These are phyloP conservation scores for Oryzias melastigma DNA, from an alignment of 2,113 vertebrate species.

Conservation along the genomic window DNA sequence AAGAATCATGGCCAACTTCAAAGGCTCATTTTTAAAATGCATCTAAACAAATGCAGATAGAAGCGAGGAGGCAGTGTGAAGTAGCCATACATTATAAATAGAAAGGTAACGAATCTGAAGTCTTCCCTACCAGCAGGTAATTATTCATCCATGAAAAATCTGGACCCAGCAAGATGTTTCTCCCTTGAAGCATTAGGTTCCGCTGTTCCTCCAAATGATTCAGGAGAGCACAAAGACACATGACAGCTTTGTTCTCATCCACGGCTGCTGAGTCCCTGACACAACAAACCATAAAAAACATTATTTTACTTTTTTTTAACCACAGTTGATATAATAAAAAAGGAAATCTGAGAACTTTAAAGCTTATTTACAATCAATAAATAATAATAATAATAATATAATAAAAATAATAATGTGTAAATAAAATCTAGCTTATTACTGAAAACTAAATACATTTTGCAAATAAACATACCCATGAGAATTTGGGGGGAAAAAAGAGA, in stretches of 20 bases:
- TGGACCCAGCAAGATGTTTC: constrained; percentile 87
- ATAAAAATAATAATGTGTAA: too few species aligned
- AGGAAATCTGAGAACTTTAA: too few species aligned
- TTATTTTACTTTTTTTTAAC: too few species aligned
- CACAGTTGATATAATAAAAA: too few species aligned
- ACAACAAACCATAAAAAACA: background rate
- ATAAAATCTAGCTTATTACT: too few species aligned
- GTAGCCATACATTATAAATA: rapidly evolving
- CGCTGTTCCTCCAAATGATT: constrained; percentile 84
- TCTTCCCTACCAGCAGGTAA: constrained; percentile 80
- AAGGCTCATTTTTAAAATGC: constrained; percentile 82
- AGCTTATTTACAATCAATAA: too few species aligned
- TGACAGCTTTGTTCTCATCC: constrained; percentile 77
- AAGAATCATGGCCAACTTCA: constrained; percentile 87
- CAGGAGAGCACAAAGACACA: constrained; percentile 83
- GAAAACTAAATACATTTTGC: too few species aligned
- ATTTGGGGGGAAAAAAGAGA: too few species aligned
- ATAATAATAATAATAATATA: too few species aligned
- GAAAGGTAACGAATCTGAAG: background rate
- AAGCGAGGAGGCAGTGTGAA: background rate
- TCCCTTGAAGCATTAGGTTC: constrained; percentile 81
- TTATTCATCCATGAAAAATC: constrained; percentile 86
- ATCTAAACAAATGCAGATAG: constrained; percentile 62
- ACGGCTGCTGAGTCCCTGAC: constrained; percentile 83
- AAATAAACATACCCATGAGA: too few species aligned